These are phyloP conservation scores for Drosophila borealis DNA, from an alignment of 2,888 invertebrate species.

Conservation along the genomic window DNA sequence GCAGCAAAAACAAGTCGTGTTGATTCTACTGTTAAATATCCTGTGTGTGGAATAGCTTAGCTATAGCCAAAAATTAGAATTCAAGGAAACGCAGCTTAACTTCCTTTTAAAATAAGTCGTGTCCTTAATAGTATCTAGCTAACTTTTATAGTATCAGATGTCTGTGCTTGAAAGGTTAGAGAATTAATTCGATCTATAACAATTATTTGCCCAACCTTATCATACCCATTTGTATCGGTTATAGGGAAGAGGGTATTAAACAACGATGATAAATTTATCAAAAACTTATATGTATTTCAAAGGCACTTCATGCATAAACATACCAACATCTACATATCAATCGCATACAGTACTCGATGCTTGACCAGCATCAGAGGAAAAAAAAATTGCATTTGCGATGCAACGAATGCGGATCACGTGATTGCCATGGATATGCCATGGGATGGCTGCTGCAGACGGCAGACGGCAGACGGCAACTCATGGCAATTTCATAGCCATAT, in stretches of 20 bases:
- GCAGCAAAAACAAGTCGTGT: conserved; percentile 9
- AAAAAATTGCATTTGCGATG: conserved; percentile 51
- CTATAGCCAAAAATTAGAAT: no score
- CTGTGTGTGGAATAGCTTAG: not conserved
- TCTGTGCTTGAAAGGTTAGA: no score
- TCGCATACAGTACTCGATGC: conserved; percentile 20
- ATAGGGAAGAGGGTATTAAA: not conserved
- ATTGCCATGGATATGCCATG: conserved; percentile 48
- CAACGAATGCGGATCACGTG: conserved; percentile 61
- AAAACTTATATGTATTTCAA: conserved; percentile 30
- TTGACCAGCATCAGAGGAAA: conserved; percentile 9
- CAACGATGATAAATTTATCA: conserved; percentile 55
- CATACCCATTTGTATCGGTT: not conserved
- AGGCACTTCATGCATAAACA: conserved; percentile 20
- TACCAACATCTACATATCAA: conserved; percentile 4
- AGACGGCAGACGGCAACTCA: conserved; percentile 51
- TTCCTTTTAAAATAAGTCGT: no score
- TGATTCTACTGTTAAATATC: not conserved
- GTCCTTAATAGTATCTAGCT: no score
- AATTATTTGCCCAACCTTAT: no score
- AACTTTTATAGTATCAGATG: no score
- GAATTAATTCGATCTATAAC: no score
- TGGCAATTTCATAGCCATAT: conserved; percentile 76
- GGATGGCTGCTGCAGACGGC: conserved; percentile 9
- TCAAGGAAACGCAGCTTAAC: no score